Evolutionary conservation across 2,113 vertebrate species (phyloP).

Genomic region (Petrocephalus zakoni): DNA sequence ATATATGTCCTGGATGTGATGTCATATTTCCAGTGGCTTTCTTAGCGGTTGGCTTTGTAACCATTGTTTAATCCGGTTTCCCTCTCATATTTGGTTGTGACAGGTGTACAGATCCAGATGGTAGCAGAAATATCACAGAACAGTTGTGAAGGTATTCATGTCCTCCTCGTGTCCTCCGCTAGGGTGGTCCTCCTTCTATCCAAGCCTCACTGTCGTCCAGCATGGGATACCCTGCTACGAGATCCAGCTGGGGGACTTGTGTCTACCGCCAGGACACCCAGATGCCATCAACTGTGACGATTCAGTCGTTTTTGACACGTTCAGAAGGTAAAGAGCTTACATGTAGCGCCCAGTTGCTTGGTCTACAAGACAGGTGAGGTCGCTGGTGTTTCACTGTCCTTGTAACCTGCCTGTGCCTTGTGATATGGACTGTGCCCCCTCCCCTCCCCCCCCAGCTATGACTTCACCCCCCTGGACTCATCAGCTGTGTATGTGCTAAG

Average conservation of each 20-base stretch:
- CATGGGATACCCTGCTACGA: constrained; percentile 98
- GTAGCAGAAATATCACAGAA: neutral
- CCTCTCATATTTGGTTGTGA: neutral
- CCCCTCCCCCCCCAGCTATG: constrained; percentile 74
- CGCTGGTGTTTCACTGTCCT: neutral
- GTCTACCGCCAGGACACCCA: constrained; percentile 96
- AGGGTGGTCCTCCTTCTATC: constrained; percentile 99
- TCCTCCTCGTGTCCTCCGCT: constrained; percentile 19
- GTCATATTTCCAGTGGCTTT: neutral
- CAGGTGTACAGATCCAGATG: neutral
- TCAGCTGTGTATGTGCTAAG: constrained; percentile 97
- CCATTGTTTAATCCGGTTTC: neutral
- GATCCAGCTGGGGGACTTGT: constrained; percentile 89
- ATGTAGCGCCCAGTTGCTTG: neutral
- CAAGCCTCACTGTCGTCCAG: constrained; percentile 97
- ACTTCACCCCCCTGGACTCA: constrained; percentile 96
- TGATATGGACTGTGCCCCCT: neutral
- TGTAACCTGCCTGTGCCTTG: neutral
- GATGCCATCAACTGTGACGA: constrained; percentile 98
- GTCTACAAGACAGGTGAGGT: neutral
- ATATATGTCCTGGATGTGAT: neutral
- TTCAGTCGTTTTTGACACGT: constrained; percentile 98
- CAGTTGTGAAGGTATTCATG: constrained; percentile 2
- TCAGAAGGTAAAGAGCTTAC: constrained; percentile 80
- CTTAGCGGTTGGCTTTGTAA: neutral